phyloP scores from a whole-genome alignment of 2,113 vertebrate species.

The Felis chaus region DNA sequence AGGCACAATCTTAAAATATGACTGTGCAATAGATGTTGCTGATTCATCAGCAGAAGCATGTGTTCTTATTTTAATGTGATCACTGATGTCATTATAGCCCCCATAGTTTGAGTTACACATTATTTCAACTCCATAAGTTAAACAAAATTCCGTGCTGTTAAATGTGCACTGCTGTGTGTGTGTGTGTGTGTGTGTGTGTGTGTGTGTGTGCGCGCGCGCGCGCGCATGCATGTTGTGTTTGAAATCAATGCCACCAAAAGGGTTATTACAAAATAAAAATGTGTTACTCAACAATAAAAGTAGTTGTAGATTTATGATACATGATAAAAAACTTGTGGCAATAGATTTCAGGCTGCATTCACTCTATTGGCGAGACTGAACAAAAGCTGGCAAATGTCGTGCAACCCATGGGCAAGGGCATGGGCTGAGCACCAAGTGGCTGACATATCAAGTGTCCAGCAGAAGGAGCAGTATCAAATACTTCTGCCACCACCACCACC shows the following conservation, averaged over 20 bases:
- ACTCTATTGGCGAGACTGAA: background rate
- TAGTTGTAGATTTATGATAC: background rate
- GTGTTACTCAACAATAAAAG: background rate
- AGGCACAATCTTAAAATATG: background rate
- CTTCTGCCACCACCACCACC: background rate
- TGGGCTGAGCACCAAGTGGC: background rate
- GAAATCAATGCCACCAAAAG: background rate
- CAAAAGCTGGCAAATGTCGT: background rate
- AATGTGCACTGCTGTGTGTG: background rate
- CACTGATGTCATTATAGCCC: background rate
- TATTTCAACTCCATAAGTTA: background rate
- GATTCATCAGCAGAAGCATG: background rate
- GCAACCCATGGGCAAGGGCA: no score
- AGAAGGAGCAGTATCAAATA: background rate
- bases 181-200: background rate
- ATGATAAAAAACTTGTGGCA: background rate
- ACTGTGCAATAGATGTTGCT: background rate
- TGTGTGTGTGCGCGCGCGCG: no score
- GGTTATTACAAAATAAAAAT: constrained; percentile 36
- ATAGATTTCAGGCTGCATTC: background rate
- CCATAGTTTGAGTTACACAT: background rate
- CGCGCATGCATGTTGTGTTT: no score
- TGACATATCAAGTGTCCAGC: background rate
- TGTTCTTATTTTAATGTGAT: background rate
- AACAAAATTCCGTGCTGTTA: background rate